Evolutionary conservation across 2,113 vertebrate species (phyloP).

Genomic region (Cynopterus brachyotis): DNA sequence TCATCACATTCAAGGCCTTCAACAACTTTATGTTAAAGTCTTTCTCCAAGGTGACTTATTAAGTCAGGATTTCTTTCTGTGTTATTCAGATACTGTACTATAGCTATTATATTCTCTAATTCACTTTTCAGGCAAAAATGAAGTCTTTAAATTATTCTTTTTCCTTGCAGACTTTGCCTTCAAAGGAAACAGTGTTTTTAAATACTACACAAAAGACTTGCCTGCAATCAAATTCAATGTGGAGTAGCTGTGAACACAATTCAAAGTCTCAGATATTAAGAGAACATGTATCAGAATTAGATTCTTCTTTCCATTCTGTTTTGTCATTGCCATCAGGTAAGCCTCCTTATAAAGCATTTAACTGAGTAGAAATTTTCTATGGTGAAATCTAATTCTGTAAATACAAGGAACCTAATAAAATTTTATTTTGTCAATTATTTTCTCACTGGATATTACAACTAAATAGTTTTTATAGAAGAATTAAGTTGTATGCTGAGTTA

Average conservation of each 20-base stretch:
- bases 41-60: background rate
- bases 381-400: background rate
- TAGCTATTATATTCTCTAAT: background rate
- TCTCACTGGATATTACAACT: background rate
- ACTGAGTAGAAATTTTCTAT: background rate
- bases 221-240: conserved; percentile 57
- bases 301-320: conserved; percentile 83
- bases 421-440: conserved; percentile 8
- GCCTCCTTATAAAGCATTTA: background rate
- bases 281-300: conserved; percentile 81
- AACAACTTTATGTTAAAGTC: background rate
- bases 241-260: conserved; percentile 61
- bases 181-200: conserved; percentile 74
- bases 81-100: background rate
- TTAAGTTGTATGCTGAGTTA: background rate
- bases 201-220: conserved; percentile 70
- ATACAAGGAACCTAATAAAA: background rate
- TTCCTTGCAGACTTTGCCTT: conserved; percentile 79
- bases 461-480: background rate
- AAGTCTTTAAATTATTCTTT: conserved; percentile 43
- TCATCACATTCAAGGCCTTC: background rate
- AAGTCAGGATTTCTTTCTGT: background rate
- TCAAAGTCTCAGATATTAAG: conserved; percentile 68
- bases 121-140: conserved; percentile 24
- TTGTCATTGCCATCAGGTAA: conserved; percentile 88